phyloP scores from a whole-genome alignment of 2,113 vertebrate genomes.

The Sminthopsis crassicaudata region DNA sequence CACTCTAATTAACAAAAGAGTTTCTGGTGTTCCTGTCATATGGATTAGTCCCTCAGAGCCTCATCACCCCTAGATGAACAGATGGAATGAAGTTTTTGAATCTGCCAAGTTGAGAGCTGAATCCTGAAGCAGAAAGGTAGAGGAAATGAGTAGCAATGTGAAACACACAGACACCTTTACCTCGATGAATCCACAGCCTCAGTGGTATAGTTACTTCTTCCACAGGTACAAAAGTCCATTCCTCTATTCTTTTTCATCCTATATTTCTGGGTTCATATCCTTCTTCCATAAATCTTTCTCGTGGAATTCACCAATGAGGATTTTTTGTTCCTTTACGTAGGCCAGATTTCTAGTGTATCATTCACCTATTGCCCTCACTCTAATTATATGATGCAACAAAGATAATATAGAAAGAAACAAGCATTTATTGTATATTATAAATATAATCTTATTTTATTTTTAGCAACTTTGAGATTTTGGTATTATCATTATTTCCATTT shows the following conservation, averaged over 20 bases:
- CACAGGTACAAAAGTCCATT: neutral
- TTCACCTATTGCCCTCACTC: neutral
- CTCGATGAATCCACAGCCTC: neutral
- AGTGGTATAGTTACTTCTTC: neutral
- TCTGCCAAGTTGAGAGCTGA: neutral
- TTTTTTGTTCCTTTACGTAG: neutral
- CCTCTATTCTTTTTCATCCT: neutral
- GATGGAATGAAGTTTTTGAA: neutral
- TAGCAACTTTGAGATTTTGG: neutral
- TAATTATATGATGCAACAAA: neutral
- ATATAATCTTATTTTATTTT: neutral
- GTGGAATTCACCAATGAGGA: neutral
- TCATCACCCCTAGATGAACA: neutral
- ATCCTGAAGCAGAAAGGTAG: neutral
- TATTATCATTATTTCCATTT: neutral
- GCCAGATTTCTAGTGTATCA: neutral
- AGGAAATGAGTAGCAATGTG: neutral
- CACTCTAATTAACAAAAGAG: neutral
- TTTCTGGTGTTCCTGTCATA: neutral
- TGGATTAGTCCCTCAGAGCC: neutral
- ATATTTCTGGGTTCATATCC: neutral
- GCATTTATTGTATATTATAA: neutral
- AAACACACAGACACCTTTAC: neutral
- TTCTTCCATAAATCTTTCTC: neutral
- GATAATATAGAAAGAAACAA: neutral